Percentiles rank a stretch among this genome's conserved stretches.
Evolutionary conservation across 2,888 invertebrate species (phyloP).

Genomic region (Athalia cordata): DNA sequence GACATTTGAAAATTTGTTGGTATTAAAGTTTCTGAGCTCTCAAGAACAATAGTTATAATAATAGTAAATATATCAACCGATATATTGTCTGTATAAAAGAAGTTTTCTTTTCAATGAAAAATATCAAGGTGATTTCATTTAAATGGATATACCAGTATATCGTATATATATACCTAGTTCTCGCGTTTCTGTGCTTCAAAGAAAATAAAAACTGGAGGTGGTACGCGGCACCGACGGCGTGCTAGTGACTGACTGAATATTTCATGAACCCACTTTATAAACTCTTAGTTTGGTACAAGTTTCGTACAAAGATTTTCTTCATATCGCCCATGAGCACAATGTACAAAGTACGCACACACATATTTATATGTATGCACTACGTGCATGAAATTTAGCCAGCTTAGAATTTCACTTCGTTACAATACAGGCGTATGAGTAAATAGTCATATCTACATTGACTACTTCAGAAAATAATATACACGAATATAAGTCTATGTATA

Average conservation of each 20-base stretch:
- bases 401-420: not conserved
- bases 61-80: too few relatives aligned
- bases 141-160: not conserved
- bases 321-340: constrained; percentile 12
- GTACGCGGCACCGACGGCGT: not conserved
- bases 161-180: not conserved
- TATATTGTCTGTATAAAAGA: not conserved
- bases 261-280: constrained; percentile 28
- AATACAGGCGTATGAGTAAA: not conserved
- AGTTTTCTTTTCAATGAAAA: constrained; percentile 2
- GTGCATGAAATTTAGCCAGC: constrained; percentile 5
- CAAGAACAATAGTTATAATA: too few relatives aligned
- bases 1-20: too few relatives aligned
- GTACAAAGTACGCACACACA: not conserved
- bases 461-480: too few relatives aligned
- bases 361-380: constrained; percentile 1
- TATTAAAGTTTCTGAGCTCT: too few relatives aligned
- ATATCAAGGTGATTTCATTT: constrained; percentile 22
- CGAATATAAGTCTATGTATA: too few relatives aligned
- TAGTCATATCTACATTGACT: not conserved
- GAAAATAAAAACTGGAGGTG: not conserved
- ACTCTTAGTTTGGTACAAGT: constrained; percentile 32
- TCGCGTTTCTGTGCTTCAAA: not conserved
- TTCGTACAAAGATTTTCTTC: constrained; percentile 30
- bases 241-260: constrained; percentile 31